Evolutionary conservation across 2,888 invertebrate genomes (phyloP).

Genomic region (Pyrochroa serraticornis): DNA sequence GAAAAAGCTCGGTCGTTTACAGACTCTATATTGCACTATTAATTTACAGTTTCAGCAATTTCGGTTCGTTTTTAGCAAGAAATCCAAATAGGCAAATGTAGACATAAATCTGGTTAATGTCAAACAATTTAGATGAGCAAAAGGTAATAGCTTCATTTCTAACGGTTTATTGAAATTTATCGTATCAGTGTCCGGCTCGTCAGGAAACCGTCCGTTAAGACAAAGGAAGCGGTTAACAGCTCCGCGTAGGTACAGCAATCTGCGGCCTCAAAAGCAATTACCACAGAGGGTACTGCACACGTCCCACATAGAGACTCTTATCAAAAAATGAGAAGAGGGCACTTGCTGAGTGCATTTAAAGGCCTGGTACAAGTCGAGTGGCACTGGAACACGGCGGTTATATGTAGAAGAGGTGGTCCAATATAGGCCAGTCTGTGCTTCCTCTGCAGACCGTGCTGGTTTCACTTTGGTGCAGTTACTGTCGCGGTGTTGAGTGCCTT

Average conservation of each 20-base stretch:
- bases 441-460: slow-evolving; percentile 40
- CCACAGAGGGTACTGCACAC: neutral
- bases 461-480: slow-evolving; percentile 26
- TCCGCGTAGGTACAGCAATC: too few relatives aligned
- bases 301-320: slow-evolving; percentile 22
- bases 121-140: too few relatives aligned
- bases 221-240: too few relatives aligned
- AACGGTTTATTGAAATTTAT: slow-evolving; percentile 19
- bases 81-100: neutral
- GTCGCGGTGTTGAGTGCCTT: slow-evolving; percentile 25
- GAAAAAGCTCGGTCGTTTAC: neutral
- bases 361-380: slow-evolving; percentile 18
- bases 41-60: too few relatives aligned
- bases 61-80: neutral
- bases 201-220: too few relatives aligned
- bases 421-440: slow-evolving; percentile 53
- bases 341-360: neutral
- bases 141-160: slow-evolving; percentile 8
- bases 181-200: slow-evolving; percentile 3
- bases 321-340: slow-evolving; percentile 25
- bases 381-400: slow-evolving; percentile 36
- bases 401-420: slow-evolving; percentile 47
- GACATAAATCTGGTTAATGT: neutral
- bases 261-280: too few relatives aligned
- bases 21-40: too few relatives aligned